Evolutionary conservation across 1,140 invertebrate species (phyloP).

Genomic region (Solenopsis fugax): DNA sequence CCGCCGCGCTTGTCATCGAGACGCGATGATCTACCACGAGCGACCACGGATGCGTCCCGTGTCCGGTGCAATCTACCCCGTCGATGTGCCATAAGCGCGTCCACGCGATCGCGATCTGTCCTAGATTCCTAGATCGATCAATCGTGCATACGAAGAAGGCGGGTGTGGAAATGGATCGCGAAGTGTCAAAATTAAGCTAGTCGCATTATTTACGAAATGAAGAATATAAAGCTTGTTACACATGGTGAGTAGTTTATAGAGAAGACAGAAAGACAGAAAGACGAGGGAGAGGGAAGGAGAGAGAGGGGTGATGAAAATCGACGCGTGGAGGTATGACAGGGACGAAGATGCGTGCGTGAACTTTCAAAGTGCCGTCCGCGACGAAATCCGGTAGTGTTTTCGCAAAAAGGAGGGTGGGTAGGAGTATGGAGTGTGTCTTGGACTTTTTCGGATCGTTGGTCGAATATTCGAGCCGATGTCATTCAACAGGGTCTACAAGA

Average conservation of each 20-base stretch:
- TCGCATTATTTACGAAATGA: conserved; percentile 79
- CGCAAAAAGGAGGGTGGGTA: conserved; percentile 30
- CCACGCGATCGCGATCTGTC: conserved; percentile 54
- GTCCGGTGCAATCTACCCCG: conserved; percentile 27
- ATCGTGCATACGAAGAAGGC: conserved; percentile 19
- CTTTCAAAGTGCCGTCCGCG: conserved; percentile 75
- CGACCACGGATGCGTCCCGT: conserved; percentile 48
- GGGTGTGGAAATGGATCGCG: conserved; percentile 70
- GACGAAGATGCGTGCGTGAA: conserved; percentile 53
- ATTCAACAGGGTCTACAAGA: conserved; percentile 73
- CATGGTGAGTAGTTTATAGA: conserved; percentile 76
- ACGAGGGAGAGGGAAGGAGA: conserved; percentile 16
- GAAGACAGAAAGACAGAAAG: conserved; percentile 33
- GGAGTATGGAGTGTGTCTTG: conserved; percentile 25
- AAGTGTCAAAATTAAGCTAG: conserved; percentile 84
- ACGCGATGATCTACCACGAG: conserved; percentile 27
- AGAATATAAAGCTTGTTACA: conserved; percentile 81
- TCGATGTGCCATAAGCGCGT: conserved; percentile 72
- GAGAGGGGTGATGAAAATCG: conserved; percentile 3
- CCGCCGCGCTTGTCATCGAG: conserved; percentile 33
- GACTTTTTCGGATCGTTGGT: conserved; percentile 56
- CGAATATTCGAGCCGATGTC: conserved; percentile 44
- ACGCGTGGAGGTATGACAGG: background rate
- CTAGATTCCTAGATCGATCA: conserved; percentile 10
- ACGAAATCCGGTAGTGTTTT: conserved; percentile 62